Evolutionary conservation across 2,888 invertebrate species (phyloP).

Genomic region (Stegana nigrithorax): DNA sequence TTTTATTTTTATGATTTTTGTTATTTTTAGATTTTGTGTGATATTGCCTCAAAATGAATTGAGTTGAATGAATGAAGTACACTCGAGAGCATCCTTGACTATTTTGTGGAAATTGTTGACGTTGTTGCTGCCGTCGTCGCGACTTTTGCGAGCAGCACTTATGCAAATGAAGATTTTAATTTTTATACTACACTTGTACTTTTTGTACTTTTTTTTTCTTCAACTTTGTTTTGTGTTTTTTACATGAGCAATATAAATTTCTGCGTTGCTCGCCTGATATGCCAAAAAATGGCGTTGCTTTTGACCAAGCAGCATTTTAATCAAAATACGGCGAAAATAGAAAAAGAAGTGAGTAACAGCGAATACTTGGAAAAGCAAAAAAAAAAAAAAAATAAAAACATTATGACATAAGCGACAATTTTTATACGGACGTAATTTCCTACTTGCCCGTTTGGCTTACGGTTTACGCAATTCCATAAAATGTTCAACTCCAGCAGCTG

Average conservation of each 20-base stretch:
- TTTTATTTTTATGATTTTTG: background rate
- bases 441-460: background rate
- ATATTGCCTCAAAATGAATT: constrained; percentile 3
- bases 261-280: too few species aligned
- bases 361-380: background rate
- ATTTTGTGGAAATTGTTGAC: background rate
- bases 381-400: background rate
- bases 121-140: background rate
- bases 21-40: constrained; percentile 14
- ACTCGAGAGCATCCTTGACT: constrained; percentile 12
- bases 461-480: background rate
- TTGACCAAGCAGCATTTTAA: too few species aligned
- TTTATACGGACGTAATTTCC: too few species aligned
- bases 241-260: too few species aligned
- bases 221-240: too few species aligned
- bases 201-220: constrained; percentile 1
- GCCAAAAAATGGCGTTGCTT: too few species aligned
- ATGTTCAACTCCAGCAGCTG: background rate
- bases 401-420: background rate
- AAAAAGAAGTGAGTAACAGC: background rate
- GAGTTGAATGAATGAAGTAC: constrained; percentile 16
- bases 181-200: background rate
- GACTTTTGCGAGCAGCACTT: background rate
- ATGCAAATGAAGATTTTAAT: constrained; percentile 6
- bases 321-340: background rate